phyloP scores from a whole-genome alignment of 2,797 vertebrate genomes.

The Dryobates pubescens region DNA sequence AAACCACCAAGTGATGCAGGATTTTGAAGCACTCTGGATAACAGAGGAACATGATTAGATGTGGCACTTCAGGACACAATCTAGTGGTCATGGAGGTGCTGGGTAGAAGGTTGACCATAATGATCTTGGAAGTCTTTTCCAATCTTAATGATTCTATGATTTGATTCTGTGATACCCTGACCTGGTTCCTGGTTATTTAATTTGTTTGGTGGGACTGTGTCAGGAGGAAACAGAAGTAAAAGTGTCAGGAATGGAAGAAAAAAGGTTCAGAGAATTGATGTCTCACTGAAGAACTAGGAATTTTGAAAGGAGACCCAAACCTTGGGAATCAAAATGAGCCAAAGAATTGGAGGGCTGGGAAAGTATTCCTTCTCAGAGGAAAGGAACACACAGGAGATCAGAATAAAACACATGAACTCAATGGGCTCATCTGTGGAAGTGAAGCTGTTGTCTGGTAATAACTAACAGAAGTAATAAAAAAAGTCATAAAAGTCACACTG shows the following conservation, averaged over 20 bases:
- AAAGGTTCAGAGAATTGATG: neutral
- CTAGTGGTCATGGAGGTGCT: no score
- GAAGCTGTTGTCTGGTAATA: no score
- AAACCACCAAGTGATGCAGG: neutral
- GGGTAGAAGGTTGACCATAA: no score
- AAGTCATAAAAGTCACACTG: no score
- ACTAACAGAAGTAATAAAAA: no score
- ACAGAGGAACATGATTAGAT: neutral
- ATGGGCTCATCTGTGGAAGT: neutral
- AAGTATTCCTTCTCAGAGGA: neutral
- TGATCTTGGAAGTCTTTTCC: no score
- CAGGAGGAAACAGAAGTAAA: neutral
- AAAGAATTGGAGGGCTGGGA: neutral
- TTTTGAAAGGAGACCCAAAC: neutral
- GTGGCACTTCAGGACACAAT: no score
- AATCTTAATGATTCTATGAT: no score
- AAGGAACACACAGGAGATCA: neutral
- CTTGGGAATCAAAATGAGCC: neutral
- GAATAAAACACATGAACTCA: neutral
- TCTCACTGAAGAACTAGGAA: neutral
- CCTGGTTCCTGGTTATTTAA: neutral
- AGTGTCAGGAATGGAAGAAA: neutral
- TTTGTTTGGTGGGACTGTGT: neutral
- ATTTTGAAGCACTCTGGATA: neutral
- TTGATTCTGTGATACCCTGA: neutral